Base-by-base conservation (phyloP, 2,888 invertebrate genomes). In the Lepidochrysops patricia region DNA sequence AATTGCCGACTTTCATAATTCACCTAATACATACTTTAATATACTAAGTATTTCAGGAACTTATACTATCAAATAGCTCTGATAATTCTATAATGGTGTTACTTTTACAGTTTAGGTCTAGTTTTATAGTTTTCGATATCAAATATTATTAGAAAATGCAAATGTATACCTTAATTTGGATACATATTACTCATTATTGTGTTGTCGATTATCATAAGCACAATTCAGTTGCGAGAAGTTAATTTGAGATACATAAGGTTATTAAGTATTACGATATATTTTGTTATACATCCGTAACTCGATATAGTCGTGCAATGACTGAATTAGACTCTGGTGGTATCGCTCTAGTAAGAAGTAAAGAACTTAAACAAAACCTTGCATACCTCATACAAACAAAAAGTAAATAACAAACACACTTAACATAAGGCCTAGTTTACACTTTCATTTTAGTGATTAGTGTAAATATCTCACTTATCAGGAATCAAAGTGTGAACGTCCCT, bases 381-480 rank as follows among this genome's bases (percentile, higher is more conserved):
- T 66, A 63, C 63, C 62, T 57, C 64, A 64, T 63, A 61, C 63
- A 63, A 67, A 67, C 64, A 65, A 70, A 67, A 68, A 72, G 61
- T 72, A 77, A 72, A 71, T 71, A 80, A 82, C 75, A 77, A 78
- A 74, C 75, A 74, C 73, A 70, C 78, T 68, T 70, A 72, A 69
- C n/a, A n/a, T n/a, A n/a, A n/a, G n/a, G n/a, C n/a, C n/a, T n/a
- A n/a, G n/a, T n/a, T n/a, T n/a, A n/a, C n/a, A n/a, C n/a, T n/a
- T n/a, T n/a, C n/a, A n/a, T n/a, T n/a, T n/a, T n/a, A n/a, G n/a
- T n/a, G n/a, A n/a, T n/a, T n/a, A n/a, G n/a, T n/a, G n/a, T n/a
- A n/a, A n/a, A n/a, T n/a, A n/a, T n/a, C n/a, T n/a, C n/a, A n/a
- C n/a, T n/a, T n/a, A n/a, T n/a, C n/a, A n/a, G n/a, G n/a, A n/a